phyloP scores from a whole-genome alignment of 2,888 invertebrate genomes.

The Phlogophora meticulosa region DNA sequence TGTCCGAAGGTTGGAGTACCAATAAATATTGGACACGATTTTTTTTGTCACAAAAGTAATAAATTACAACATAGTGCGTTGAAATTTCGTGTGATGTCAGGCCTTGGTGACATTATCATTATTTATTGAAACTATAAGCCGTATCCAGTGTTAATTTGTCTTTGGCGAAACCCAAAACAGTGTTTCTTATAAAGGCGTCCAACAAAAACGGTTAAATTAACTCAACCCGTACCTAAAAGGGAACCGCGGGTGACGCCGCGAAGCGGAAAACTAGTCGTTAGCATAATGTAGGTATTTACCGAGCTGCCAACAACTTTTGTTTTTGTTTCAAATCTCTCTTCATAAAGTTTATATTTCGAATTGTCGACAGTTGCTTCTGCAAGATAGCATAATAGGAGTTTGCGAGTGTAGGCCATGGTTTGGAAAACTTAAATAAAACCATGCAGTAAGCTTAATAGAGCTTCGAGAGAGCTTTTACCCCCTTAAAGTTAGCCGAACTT shows the following conservation, averaged over 20 bases:
- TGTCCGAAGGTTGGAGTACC: too few species aligned
- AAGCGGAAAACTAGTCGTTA: constrained; percentile 65
- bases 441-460: not conserved
- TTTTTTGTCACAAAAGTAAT: too few species aligned
- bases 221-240: constrained; percentile 63
- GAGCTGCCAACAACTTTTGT: constrained; percentile 42
- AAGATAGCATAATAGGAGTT: constrained; percentile 6
- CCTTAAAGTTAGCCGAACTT: not conserved
- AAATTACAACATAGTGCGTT: too few species aligned
- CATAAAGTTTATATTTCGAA: constrained; percentile 23
- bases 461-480: too few species aligned
- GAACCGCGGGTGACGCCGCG: constrained; percentile 43
- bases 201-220: constrained; percentile 57
- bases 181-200: constrained; percentile 36
- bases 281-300: constrained; percentile 43
- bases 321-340: constrained; percentile 49
- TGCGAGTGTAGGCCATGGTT: not conserved
- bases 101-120: constrained; percentile 21
- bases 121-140: constrained; percentile 31
- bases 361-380: constrained; percentile 35
- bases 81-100: too few species aligned
- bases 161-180: constrained; percentile 31
- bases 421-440: not conserved
- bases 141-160: constrained; percentile 39
- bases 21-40: too few species aligned